Evolutionary conservation across 2,113 vertebrate genomes (phyloP).

Genomic region (Cebidichthys violaceus): DNA sequence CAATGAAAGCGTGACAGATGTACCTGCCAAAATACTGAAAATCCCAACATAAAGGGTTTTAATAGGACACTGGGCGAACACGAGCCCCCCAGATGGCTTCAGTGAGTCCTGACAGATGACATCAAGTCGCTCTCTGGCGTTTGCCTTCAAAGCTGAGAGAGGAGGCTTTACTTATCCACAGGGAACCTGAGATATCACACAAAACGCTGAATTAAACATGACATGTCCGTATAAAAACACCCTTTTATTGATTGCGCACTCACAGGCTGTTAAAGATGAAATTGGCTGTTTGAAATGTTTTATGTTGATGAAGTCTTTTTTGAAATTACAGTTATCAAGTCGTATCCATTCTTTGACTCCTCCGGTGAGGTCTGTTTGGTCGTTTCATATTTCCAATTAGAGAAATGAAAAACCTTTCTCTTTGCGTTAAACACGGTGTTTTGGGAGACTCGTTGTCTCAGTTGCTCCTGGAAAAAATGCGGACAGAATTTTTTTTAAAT

Average conservation of each 20-base stretch:
- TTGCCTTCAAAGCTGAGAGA: slow-evolving; percentile 27
- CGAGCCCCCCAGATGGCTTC: slow-evolving; percentile 27
- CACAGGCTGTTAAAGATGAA: neutral
- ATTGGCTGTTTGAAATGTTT: neutral
- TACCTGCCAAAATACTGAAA: slow-evolving; percentile 53
- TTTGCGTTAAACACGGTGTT: neutral
- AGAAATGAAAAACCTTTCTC: neutral
- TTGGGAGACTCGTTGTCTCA: neutral
- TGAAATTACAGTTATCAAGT: neutral
- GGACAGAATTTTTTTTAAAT: too few species aligned
- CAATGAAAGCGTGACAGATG: slow-evolving; percentile 48
- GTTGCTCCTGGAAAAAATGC: neutral
- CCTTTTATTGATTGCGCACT: slow-evolving; percentile 6
- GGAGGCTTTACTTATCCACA: slow-evolving; percentile 10
- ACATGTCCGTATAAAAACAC: slow-evolving; percentile 11
- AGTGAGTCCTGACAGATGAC: slow-evolving; percentile 29
- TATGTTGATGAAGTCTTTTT: neutral
- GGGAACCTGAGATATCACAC: slow-evolving; percentile 29
- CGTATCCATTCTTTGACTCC: neutral
- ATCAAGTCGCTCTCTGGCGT: slow-evolving; percentile 2
- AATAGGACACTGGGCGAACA: slow-evolving; percentile 27
- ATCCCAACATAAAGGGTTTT: slow-evolving; percentile 31
- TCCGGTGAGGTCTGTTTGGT: neutral
- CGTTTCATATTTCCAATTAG: neutral
- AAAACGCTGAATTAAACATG: slow-evolving; percentile 35